Evolutionary conservation across 2,888 invertebrate species (phyloP).

Genomic region (Nesidiocoris tenuis): DNA sequence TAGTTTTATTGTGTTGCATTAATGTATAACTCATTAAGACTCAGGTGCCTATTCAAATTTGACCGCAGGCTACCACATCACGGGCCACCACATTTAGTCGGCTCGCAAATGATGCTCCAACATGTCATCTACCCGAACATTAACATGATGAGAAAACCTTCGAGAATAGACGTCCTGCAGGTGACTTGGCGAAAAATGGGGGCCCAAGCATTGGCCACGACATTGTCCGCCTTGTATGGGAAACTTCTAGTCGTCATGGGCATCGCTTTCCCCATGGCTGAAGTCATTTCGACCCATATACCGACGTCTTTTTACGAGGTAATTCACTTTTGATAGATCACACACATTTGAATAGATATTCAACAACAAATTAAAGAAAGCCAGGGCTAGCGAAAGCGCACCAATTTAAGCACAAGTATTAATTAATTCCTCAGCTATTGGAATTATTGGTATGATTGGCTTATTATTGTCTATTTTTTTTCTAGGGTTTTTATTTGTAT

Average conservation of each 20-base stretch:
- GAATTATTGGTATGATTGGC: too few relatives aligned
- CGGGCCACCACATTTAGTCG: slow-evolving; percentile 40
- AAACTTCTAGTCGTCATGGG: slow-evolving; percentile 93
- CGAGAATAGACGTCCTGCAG: slow-evolving; percentile 53
- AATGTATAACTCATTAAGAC: too few relatives aligned
- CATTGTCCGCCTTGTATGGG: slow-evolving; percentile 89
- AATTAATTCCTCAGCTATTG: too few relatives aligned
- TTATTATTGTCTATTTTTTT: slow-evolving; percentile 51
- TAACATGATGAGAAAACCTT: slow-evolving; percentile 51
- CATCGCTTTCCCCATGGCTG: slow-evolving; percentile 92
- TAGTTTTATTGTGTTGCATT: too few relatives aligned
- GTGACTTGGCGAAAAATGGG: slow-evolving; percentile 53
- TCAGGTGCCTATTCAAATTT: too few relatives aligned
- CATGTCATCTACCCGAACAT: slow-evolving; percentile 46
- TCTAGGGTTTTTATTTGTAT: slow-evolving; percentile 74
- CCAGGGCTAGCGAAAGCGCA: too few relatives aligned
- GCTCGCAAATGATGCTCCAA: slow-evolving; percentile 46
- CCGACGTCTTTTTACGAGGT: slow-evolving; percentile 92
- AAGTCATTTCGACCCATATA: slow-evolving; percentile 91
- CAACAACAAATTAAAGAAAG: too few relatives aligned
- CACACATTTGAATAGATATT: background rate
- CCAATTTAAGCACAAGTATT: too few relatives aligned
- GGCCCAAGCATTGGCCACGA: slow-evolving; percentile 78
- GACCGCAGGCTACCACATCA: slow-evolving; percentile 39
- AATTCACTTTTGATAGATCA: slow-evolving; percentile 51